A percentile compares a stretch with the other conserved stretches of the same genome.
Evolutionary conservation across 2,888 invertebrate genomes (phyloP).

Genomic region (Plusia festucae): DNA sequence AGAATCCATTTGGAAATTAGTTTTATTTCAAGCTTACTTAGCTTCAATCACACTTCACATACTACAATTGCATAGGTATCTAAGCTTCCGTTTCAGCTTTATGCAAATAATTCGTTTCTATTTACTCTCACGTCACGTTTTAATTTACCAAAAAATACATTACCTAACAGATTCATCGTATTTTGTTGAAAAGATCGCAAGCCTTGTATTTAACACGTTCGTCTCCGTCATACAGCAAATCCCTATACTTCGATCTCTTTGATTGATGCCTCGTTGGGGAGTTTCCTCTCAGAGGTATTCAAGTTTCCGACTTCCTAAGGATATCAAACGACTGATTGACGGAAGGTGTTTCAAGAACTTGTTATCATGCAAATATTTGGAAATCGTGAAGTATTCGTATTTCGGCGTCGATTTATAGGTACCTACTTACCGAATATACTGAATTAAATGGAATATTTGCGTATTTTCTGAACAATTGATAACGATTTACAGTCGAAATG

Average conservation of each 20-base stretch:
- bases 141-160: background rate
- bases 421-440: too few species aligned
- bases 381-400: background rate
- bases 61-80: too few species aligned
- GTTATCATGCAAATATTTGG: conserved; percentile 5
- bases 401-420: background rate
- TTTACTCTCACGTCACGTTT: too few species aligned
- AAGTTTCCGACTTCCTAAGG: background rate
- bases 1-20: too few species aligned
- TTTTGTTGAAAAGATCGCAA: background rate
- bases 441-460: too few species aligned
- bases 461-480: too few species aligned
- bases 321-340: conserved; percentile 5
- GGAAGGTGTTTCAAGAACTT: conserved; percentile 5
- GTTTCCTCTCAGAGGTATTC: background rate
- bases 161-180: background rate
- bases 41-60: too few species aligned
- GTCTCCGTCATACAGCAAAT: background rate
- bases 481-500: too few species aligned
- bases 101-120: too few species aligned
- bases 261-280: background rate
- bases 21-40: too few species aligned
- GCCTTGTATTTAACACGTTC: background rate
- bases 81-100: background rate
- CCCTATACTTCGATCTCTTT: conserved; percentile 4